Evolutionary conservation across 2,113 vertebrate genomes (phyloP), one percentile per base, ranked within the genome.

Genomic region (Petromus typicus): DNA sequence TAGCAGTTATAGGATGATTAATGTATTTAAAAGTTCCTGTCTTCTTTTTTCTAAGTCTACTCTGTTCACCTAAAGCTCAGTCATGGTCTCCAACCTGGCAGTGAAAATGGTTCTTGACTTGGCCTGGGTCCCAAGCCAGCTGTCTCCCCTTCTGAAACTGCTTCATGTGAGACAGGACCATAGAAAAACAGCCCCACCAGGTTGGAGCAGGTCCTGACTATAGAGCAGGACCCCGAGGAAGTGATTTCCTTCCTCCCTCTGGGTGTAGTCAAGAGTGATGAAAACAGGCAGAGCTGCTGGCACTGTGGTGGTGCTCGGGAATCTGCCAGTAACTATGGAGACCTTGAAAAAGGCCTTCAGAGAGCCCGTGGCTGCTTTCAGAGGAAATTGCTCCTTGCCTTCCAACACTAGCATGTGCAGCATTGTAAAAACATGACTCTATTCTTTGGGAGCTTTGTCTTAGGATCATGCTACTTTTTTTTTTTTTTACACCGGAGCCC

Each of bases 271-370:
- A 81, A 87, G 86, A 93, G 27, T 40, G 56, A 89, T 76, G 66
- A 95, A 97, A 96, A 90, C 32, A 71, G 90, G 59, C 54, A 78
- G 69, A 93, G 32, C 56, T 93, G 56, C 66, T 95, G 59, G 61
- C 30, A 3, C 88, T 90, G 13, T 37, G 67, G 43, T 54, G 8
- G 56, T 32, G 17, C 7, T 48, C 3, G 43, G 79, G 96, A 93
- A 88, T 94, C 96, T 98, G 80, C 66, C 25, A 2, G 83, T 98
- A 96, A 94, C 96, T 96, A 95, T 96, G 95, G 97, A 95, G 80
- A 98, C 93, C 0, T 1, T 86, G 73, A 95, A 98, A 96, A 92
- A 95, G 64, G 79, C 3, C 16, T 95, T 93, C 45, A 75, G 78
- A 66, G 67, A 97, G 92, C 32, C 12, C 30, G 51, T 67, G 83